Evolutionary conservation across 2,797 vertebrate genomes (phyloP).

Genomic region (Cyprinella venusta): DNA sequence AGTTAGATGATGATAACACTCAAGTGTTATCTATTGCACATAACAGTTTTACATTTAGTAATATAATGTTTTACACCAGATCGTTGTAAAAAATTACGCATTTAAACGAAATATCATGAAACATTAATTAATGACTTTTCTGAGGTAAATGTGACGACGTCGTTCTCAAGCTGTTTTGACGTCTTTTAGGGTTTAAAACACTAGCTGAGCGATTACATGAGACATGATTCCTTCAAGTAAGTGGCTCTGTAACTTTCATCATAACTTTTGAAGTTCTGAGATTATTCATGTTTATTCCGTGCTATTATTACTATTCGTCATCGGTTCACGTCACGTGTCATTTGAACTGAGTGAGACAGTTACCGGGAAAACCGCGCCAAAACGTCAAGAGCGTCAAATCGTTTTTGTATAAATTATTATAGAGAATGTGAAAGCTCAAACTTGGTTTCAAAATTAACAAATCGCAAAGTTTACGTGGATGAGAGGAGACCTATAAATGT

Average conservation of each 20-base stretch:
- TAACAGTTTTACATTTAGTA: neutral
- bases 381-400: neutral
- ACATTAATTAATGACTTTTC: neutral
- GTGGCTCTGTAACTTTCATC: neutral
- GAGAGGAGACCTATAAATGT: neutral
- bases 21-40: neutral
- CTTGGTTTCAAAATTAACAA: neutral
- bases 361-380: neutral
- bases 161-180: neutral
- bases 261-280: neutral
- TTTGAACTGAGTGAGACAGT: neutral
- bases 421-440: neutral
- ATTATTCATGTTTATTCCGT: neutral
- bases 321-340: neutral
- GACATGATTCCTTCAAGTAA: neutral
- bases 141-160: neutral
- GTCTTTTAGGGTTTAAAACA: neutral
- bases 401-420: neutral
- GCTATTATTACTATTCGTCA: neutral
- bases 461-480: neutral
- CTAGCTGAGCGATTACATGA: neutral
- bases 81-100: neutral
- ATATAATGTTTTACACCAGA: neutral
- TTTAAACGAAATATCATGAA: neutral
- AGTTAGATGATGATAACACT: neutral